Base-by-base conservation (phyloP, 2,113 vertebrate species). In the Patagioenas fasciata region DNA sequence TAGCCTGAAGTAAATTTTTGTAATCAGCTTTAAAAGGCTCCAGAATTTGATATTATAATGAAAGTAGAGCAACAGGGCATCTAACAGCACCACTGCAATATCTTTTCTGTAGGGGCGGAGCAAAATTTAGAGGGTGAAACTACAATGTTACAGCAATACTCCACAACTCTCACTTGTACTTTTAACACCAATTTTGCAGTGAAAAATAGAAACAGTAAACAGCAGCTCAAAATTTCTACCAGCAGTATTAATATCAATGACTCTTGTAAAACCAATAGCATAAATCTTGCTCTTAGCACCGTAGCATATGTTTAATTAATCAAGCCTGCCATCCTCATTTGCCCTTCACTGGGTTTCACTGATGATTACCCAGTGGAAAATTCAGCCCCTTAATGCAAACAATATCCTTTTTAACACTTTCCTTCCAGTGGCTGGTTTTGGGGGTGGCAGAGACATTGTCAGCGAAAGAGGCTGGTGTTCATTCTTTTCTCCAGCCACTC, bases 281-380 rank as follows among this genome's bases (percentile, higher is more conserved):
- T 94, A 91, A 96, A 90, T 96, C 95, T 96, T 91, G 88, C 74
- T 95, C 95, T 98, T 96, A 96, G 96, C 87, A 95, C 78, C 0
- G 0, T 66, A 96, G 81, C 92, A 96, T 88, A 97, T 97, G 95
- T 97, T 97, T 98, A 97, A 98, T 98, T 98, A 98, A 98, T 97
- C 96, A 98, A 91, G 82, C 85, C 95, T 66, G 88, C 92, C 67
- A 73, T 95, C 96, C 97, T 97, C 95, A 89, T 97, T 94, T 48
- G 97, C 92, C 96, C 97, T 97, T 97, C 96, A 91, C 95, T 97
- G 85, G 88, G 70, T 96, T 97, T 97, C 96, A 94, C 91, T 96
- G 93, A 95, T 97, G 96, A 98, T 97, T 97, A 97, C 95, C 96
- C 96, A 96, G 94, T 67, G 95, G 97, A 97, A 97, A 98, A 97